Evolutionary conservation across 2,113 vertebrate species (phyloP).

Genomic region (Cynocephalus volans): DNA sequence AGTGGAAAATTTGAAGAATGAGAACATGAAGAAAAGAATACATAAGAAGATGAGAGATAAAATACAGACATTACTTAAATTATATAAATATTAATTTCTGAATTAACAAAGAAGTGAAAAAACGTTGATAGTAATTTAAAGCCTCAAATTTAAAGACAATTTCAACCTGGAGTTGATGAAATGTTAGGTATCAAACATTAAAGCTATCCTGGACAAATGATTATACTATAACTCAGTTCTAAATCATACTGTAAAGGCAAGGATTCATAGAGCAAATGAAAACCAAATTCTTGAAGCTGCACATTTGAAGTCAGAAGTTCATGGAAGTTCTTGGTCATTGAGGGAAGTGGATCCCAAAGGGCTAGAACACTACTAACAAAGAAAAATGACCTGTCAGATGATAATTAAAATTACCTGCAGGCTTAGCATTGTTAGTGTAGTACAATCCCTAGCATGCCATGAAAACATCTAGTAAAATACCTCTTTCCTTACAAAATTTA

Average conservation of each 20-base stretch:
- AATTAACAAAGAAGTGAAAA: constrained; percentile 1
- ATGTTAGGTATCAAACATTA: neutral
- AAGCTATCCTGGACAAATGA: neutral
- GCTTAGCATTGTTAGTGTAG: neutral
- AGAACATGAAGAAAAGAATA: neutral
- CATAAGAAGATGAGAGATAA: neutral
- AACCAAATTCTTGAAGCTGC: neutral
- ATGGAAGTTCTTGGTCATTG: constrained; percentile 29
- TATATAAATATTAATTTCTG: neutral
- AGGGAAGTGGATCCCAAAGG: neutral
- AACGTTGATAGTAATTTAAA: neutral
- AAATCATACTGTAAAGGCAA: neutral
- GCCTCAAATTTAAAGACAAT: neutral
- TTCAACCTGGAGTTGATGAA: neutral
- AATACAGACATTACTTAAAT: neutral
- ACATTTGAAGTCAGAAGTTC: constrained; percentile 43
- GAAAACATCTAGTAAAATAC: neutral
- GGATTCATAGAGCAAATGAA: neutral
- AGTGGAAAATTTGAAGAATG: neutral
- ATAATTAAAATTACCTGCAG: constrained; percentile 76
- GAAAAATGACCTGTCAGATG: constrained; percentile 67
- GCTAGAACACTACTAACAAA: constrained; percentile 52
- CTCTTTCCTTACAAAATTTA: constrained; percentile 42
- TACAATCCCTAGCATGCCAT: neutral
- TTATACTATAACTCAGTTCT: neutral